Conservation (phyloP, 2,797 vertebrate genomes). For the Lutjanus argentimaculatus region DNA sequence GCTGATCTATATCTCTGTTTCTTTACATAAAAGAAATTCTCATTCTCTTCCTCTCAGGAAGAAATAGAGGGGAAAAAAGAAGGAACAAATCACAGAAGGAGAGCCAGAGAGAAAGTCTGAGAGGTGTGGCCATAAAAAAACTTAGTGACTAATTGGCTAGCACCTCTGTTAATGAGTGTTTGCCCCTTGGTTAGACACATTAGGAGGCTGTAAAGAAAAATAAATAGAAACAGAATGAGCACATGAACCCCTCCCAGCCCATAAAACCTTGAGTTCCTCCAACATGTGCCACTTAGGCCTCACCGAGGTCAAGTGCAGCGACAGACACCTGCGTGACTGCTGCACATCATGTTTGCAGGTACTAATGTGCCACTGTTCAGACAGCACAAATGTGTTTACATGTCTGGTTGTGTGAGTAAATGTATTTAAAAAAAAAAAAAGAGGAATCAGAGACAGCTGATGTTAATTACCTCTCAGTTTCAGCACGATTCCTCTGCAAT, state of each 20-base stretch:
- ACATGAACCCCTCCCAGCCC: conserved; percentile 38
- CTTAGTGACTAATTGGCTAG: conserved; percentile 75
- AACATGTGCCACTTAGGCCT: conserved; percentile 25
- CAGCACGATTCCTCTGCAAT: conserved; percentile 58
- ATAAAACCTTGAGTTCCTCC: conserved; percentile 39
- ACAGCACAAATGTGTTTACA: conserved; percentile 22
- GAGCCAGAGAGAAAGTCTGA: background rate
- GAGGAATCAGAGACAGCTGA: conserved; percentile 45
- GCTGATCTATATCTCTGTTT: conserved; percentile 26
- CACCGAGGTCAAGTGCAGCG: conserved; percentile 26
- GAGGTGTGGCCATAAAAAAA: conserved; percentile 69
- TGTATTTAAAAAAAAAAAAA: conserved; percentile 22
- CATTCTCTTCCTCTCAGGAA: background rate
- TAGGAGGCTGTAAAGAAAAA: conserved; percentile 65
- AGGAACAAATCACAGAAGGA: background rate
- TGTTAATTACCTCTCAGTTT: conserved; percentile 61
- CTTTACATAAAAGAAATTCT: conserved; percentile 14
- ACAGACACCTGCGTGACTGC: conserved; percentile 38
- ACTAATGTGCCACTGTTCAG: conserved; percentile 35
- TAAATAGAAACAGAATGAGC: conserved; percentile 62
- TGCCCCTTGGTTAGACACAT: conserved; percentile 75
- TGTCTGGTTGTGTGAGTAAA: conserved; percentile 36
- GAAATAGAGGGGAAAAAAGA: background rate
- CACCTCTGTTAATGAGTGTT: conserved; percentile 72
- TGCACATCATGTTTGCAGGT: conserved; percentile 34